Percentiles rank a stretch among this genome's conserved stretches.
These are phyloP conservation scores for Pseudococcus longispinus DNA, from an alignment of 2,888 invertebrate genomes.

Conservation along the genomic window DNA sequence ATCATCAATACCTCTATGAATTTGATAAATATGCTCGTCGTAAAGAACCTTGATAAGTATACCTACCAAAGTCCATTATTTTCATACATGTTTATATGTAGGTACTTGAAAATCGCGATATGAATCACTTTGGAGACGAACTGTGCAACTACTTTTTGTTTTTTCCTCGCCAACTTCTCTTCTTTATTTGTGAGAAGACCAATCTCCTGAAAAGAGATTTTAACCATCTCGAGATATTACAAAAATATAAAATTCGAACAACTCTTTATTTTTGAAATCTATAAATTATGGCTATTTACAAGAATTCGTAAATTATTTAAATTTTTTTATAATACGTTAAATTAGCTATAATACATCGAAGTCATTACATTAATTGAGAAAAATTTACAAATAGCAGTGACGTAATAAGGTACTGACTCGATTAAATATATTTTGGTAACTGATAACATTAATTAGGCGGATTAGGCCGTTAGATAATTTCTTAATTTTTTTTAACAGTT, in stretches of 20 bases:
- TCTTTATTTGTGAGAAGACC: too few species aligned
- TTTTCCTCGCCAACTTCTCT: too few species aligned
- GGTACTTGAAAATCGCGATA: too few species aligned
- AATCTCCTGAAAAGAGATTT: not conserved
- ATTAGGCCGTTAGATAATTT: not conserved
- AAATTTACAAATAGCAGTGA: not conserved
- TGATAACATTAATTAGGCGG: not conserved
- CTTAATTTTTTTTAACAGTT: not conserved
- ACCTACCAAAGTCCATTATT: too few species aligned
- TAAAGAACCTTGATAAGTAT: too few species aligned
- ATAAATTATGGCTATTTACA: slow-evolving; percentile 16
- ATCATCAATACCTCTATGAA: too few species aligned
- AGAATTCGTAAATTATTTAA: slow-evolving; percentile 10
- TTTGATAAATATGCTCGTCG: too few species aligned
- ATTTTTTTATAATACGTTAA: not conserved
- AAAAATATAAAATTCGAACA: slow-evolving; percentile 28
- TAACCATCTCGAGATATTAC: not conserved
- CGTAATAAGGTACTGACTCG: not conserved
- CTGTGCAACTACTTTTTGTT: too few species aligned
- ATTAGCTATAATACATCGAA: not conserved
- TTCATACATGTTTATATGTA: too few species aligned
- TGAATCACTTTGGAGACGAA: too few species aligned
- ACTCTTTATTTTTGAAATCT: slow-evolving; percentile 25
- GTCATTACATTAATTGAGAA: not conserved
- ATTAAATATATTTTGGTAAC: slow-evolving; percentile 19